Evolutionary conservation across 2,113 vertebrate species (phyloP).

Genomic region (Dascyllus trimaculatus): DNA sequence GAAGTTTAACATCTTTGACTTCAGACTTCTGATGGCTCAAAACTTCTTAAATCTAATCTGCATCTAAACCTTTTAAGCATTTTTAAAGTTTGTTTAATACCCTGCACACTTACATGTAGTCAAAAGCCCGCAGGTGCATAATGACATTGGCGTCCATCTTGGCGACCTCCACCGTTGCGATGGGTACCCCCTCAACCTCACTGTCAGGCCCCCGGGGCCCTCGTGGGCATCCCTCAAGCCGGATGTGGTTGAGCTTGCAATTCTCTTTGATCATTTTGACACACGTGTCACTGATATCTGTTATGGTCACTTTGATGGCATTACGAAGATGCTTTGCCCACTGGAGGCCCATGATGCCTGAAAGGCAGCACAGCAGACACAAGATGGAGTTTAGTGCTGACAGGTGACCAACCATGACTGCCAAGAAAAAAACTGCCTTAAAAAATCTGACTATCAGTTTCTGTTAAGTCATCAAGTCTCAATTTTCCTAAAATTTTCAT

Average conservation of each 20-base stretch:
- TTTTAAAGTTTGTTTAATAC: neutral
- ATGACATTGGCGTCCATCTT: constrained; percentile 98
- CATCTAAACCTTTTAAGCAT: too few relatives aligned
- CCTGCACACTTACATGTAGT: constrained; percentile 93
- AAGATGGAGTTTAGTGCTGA: too few relatives aligned
- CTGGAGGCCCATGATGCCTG: constrained; percentile 98
- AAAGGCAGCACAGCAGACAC: too few relatives aligned
- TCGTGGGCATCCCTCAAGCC: constrained; percentile 81
- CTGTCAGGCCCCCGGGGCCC: constrained; percentile 77
- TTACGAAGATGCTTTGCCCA: constrained; percentile 95
- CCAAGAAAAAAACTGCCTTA: too few relatives aligned
- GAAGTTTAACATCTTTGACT: too few relatives aligned
- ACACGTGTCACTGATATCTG: constrained; percentile 93
- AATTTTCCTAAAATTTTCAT: too few relatives aligned
- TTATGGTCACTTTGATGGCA: constrained; percentile 94
- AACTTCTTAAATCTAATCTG: too few relatives aligned
- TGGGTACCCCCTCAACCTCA: constrained; percentile 67
- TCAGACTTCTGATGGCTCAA: too few relatives aligned
- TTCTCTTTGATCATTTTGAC: constrained; percentile 95
- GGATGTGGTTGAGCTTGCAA: constrained; percentile 94
- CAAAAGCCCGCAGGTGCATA: constrained; percentile 95
- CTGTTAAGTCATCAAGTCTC: too few relatives aligned
- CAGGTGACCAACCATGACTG: too few relatives aligned
- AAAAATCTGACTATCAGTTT: too few relatives aligned
- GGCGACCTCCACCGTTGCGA: constrained; percentile 90